These are phyloP conservation scores for Liopterus haemorrhoidalis DNA, from an alignment of 2,888 invertebrate species.

Conservation along the genomic window DNA sequence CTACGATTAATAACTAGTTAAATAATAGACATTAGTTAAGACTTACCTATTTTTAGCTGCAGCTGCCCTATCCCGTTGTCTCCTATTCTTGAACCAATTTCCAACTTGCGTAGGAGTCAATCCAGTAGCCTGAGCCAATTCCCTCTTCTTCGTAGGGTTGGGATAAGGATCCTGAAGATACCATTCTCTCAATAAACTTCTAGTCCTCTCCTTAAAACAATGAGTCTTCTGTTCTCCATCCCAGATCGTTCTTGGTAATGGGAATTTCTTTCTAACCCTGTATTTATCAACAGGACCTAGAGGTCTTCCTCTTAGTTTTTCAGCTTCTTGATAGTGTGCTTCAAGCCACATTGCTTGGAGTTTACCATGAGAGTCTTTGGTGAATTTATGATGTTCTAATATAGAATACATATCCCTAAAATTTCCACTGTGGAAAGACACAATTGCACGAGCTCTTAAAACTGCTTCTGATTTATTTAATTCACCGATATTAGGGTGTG, in stretches of 20 bases:
- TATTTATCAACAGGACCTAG: constrained; percentile 92
- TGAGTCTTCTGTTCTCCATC: constrained; percentile 95
- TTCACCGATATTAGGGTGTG: constrained; percentile 75
- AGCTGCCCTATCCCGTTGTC: constrained; percentile 82
- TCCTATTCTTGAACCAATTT: constrained; percentile 88
- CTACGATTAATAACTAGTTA: constrained; percentile 3
- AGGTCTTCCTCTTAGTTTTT: constrained; percentile 82
- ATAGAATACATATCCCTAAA: constrained; percentile 85
- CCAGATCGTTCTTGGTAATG: constrained; percentile 87
- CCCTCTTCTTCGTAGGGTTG: constrained; percentile 88
- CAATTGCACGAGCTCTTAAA: constrained; percentile 76
- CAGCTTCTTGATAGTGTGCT: constrained; percentile 89
- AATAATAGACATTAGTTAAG: constrained; percentile 6
- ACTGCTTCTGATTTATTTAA: constrained; percentile 84
- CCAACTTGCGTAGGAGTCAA: constrained; percentile 90
- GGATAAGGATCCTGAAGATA: constrained; percentile 97
- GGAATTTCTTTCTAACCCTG: constrained; percentile 88
- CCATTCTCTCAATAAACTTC: constrained; percentile 93
- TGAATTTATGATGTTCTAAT: constrained; percentile 83
- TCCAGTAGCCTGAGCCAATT: constrained; percentile 84
- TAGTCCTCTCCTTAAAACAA: constrained; percentile 92
- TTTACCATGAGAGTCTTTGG: constrained; percentile 82
- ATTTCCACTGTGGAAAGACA: constrained; percentile 85
- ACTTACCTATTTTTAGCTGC: constrained; percentile 94
- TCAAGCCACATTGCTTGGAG: constrained; percentile 90